These are phyloP conservation scores for Mystacides longicornis DNA, from an alignment of 2,888 invertebrate species.

Conservation along the genomic window DNA sequence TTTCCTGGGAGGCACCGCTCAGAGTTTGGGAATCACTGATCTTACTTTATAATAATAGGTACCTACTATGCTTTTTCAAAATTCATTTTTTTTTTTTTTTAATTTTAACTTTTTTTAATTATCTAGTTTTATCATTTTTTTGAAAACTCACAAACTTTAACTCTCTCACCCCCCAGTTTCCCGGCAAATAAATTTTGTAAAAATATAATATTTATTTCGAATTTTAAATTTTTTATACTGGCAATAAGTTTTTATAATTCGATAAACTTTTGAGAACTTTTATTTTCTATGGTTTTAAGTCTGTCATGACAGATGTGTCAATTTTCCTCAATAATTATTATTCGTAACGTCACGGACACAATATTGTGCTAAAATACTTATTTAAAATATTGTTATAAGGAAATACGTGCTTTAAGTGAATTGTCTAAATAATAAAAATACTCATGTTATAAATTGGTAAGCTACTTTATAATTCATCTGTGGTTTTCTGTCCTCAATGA, in stretches of 20 bases:
- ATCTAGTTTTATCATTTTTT: too few relatives aligned
- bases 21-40: too few relatives aligned
- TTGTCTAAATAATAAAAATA: background rate
- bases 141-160: too few relatives aligned
- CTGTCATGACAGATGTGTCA: constrained; percentile 2
- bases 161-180: too few relatives aligned
- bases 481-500: too few relatives aligned
- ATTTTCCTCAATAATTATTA: background rate
- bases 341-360: background rate
- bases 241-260: background rate
- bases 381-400: background rate
- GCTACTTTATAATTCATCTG: background rate
- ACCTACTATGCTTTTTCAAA: too few relatives aligned
- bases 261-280: background rate
- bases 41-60: too few relatives aligned
- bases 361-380: background rate
- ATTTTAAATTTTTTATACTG: background rate
- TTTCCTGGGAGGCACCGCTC: too few relatives aligned
- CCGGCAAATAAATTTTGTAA: too few relatives aligned
- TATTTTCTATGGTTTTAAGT: background rate
- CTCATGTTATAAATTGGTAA: background rate
- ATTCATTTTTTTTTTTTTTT: too few relatives aligned
- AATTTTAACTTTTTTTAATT: too few relatives aligned
- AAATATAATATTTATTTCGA: background rate
- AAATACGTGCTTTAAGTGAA: background rate